Percentiles rank a stretch among this genome's conserved stretches.
Evolutionary conservation across 2,888 invertebrate species (phyloP).

Genomic region (Corythucha ciliata): DNA sequence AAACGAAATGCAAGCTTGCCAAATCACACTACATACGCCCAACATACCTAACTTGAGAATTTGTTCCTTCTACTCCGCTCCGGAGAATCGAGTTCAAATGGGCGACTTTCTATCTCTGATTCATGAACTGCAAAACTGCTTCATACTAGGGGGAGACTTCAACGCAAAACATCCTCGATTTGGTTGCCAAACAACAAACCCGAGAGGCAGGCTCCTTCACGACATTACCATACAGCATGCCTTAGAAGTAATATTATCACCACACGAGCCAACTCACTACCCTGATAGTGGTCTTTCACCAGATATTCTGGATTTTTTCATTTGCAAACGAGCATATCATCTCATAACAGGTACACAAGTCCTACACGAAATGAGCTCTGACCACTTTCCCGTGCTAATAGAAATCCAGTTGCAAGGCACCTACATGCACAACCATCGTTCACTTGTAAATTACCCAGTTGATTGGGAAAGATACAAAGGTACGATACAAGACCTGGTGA

Average conservation of each 20-base stretch:
- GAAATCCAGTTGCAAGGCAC: neutral
- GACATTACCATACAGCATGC: neutral
- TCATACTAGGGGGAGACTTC: neutral
- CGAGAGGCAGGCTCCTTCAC: slow-evolving; percentile 1
- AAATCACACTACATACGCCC: neutral
- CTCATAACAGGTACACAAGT: slow-evolving; percentile 12
- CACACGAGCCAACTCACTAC: slow-evolving; percentile 13
- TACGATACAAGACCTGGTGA: slow-evolving; percentile 8
- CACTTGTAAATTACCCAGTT: slow-evolving; percentile 3
- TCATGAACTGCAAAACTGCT: neutral
- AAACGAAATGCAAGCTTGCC: slow-evolving; percentile 8
- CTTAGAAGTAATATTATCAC: neutral
- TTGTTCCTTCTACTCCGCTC: slow-evolving; percentile 14
- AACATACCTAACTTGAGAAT: slow-evolving; percentile 5
- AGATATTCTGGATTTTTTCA: slow-evolving; percentile 8
- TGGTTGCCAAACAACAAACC: no score
- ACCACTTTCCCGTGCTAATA: neutral
- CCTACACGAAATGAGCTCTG: slow-evolving; percentile 1
- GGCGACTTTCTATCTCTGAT: neutral
- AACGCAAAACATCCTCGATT: no score
- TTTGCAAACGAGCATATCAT: slow-evolving; percentile 7
- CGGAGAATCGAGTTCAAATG: slow-evolving; percentile 9
- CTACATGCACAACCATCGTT: no score
- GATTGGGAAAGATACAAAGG: slow-evolving; percentile 10
- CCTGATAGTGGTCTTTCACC: slow-evolving; percentile 1